phyloP scores from a whole-genome alignment of 2,888 invertebrate species.

The Drosophila recens region DNA sequence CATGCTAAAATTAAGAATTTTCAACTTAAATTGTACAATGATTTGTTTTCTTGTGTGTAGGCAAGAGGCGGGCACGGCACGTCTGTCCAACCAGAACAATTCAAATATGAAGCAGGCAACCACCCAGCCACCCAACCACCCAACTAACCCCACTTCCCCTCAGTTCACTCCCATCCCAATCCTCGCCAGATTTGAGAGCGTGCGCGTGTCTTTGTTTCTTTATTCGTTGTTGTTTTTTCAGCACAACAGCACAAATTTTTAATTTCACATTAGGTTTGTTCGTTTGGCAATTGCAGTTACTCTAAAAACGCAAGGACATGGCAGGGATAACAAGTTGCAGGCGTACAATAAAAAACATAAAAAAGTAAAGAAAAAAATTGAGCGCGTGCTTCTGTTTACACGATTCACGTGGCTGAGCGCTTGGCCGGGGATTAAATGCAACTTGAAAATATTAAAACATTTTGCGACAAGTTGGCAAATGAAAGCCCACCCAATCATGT shows the following conservation, averaged over 20 bases:
- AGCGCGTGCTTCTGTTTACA: constrained; percentile 76
- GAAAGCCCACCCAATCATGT: constrained; percentile 79
- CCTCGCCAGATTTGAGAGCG: constrained; percentile 36
- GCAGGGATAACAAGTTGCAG: constrained; percentile 42
- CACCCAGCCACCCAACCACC: constrained; percentile 1
- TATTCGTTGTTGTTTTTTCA: constrained; percentile 53
- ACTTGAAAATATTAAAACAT: constrained; percentile 81
- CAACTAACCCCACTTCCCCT: neutral
- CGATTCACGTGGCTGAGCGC: constrained; percentile 72
- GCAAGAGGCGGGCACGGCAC: constrained; percentile 14
- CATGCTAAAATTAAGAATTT: too few relatives aligned
- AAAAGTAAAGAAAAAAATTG: neutral
- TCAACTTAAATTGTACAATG: too few relatives aligned
- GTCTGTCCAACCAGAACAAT: constrained; percentile 46
- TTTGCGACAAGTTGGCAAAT: constrained; percentile 82
- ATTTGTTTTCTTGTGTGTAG: neutral
- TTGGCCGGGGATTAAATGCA: constrained; percentile 75
- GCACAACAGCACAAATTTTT: constrained; percentile 46
- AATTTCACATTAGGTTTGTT: constrained; percentile 63
- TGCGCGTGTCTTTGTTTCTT: constrained; percentile 46
- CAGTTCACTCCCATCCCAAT: constrained; percentile 23
- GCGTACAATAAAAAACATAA: constrained; percentile 16
- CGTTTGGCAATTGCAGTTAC: constrained; percentile 29
- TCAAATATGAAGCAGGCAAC: constrained; percentile 25
- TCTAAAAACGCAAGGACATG: constrained; percentile 16